Evolutionary conservation across 2,797 vertebrate species (phyloP), one percentile per base, ranked within the genome.

Genomic region (Platyrinchus mystaceus): DNA sequence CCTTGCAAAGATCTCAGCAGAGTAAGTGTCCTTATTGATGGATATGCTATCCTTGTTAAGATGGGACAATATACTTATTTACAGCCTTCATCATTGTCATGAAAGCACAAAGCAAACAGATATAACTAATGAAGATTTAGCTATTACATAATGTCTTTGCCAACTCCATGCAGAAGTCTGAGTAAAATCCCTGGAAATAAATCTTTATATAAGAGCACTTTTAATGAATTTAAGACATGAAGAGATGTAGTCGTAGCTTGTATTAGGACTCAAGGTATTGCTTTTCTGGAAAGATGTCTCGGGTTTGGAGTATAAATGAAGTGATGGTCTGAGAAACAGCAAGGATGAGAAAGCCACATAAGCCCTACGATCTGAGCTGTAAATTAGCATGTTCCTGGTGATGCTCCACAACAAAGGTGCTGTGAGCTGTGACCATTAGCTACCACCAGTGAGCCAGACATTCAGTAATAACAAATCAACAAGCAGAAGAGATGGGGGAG

Each of bases 61-160:
- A 93, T 49, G 83, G 79, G 94, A 95, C 91, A 81, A 91, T 89
- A 91, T 43, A 91, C 84, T 94, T 96, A 96, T 96, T 96, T 95
- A 94, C 87, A 86, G 84, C 89, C 91, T 97, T 53, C 89, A 92
- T 95, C 94, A 88, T 46, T 96, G 95, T 91, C 95, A 93, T 3
- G 5, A 76, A 60, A 63, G 63, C 92, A 93, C 82, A 96, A 96
- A 95, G 91, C 90, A 96, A 96, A 94, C 91, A 78, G 89, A 93
- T 71, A 91, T 69, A 91, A 95, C 79, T 91, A 95, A 97, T 87
- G 92, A 96, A 96, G 94, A 94, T 93, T 84, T 93, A 95, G 82
- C 67, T 91, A 77, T 93, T 95, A 63, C 79, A 63, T 84, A 86
- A 96, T 36, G 34, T 36, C 63, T 89, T 85, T 84, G 63, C 89